These are phyloP conservation scores for Eulemur rubriventer DNA, from an alignment of 2,797 vertebrate species.

Conservation along the genomic window DNA sequence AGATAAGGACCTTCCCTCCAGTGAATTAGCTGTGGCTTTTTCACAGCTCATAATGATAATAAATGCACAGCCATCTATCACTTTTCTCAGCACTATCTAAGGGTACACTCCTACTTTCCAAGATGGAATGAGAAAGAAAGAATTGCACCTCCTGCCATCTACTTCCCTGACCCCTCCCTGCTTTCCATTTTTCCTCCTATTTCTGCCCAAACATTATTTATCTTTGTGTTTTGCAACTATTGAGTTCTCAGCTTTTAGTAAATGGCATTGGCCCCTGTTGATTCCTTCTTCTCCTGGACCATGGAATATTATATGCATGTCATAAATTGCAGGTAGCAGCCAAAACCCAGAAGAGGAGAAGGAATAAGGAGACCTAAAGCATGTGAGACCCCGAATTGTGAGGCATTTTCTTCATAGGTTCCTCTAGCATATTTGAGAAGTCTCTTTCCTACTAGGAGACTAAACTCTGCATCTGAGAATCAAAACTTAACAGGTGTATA, in stretches of 20 bases:
- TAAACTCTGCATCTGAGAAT: not conserved
- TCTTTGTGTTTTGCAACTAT: not conserved
- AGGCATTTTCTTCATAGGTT: conserved; percentile 32
- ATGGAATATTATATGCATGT: not conserved
- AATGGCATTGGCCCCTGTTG: not conserved
- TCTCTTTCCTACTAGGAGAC: not conserved
- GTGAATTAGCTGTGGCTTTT: not conserved
- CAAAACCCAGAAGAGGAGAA: not conserved
- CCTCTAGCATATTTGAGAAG: conserved; percentile 8
- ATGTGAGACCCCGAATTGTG: not conserved
- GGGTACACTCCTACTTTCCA: conserved; percentile 8
- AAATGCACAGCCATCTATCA: not conserved
- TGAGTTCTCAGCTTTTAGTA: conserved; percentile 32
- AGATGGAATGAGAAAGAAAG: conserved; percentile 32
- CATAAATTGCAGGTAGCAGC: conserved; percentile 28
- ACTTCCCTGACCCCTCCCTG: not conserved
- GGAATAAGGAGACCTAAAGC: not conserved
- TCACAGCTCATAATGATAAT: not conserved
- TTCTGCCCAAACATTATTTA: not conserved
- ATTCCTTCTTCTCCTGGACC: not conserved
- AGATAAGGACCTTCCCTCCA: not conserved
- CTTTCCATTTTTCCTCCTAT: not conserved
- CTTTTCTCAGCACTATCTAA: conserved; percentile 32
- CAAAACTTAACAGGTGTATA: conserved; percentile 10
- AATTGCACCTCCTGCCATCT: not conserved